Conservation (phyloP, 2,888 invertebrate species). For the Nemotelus nigrinus region DNA sequence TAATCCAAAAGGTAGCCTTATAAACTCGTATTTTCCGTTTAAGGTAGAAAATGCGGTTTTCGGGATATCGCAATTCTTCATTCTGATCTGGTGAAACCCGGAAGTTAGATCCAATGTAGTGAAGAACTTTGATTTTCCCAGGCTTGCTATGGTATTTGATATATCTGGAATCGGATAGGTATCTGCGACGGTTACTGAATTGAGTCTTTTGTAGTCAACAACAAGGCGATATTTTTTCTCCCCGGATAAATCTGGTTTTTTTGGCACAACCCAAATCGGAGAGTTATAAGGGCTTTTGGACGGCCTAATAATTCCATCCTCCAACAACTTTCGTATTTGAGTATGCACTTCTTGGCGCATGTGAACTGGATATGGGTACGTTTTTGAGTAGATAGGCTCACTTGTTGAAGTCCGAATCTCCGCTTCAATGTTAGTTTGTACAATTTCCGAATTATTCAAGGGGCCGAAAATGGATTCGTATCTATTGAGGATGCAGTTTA, state of each 20-base stretch:
- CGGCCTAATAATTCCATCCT: neutral
- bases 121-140: neutral
- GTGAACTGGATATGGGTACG: conserved; percentile 46
- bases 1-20: conserved; percentile 15
- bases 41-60: conserved; percentile 48
- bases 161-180: neutral
- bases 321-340: conserved; percentile 36
- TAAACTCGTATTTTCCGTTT: too few relatives aligned
- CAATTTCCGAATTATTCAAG: neutral
- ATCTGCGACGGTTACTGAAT: neutral
- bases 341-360: conserved; percentile 43
- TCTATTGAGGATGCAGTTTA: neutral
- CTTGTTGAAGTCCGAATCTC: neutral
- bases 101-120: neutral
- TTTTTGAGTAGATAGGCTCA: conserved; percentile 48
- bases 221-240: neutral
- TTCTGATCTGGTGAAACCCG: conserved; percentile 43
- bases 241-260: neutral
- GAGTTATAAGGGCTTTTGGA: conserved; percentile 18
- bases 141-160: neutral
- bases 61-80: conserved; percentile 46
- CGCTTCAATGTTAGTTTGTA: neutral
- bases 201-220: neutral
- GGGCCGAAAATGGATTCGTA: neutral
- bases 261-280: neutral